phyloP scores from a whole-genome alignment of 2,888 invertebrate genomes.

The Sarcophaga variegata region DNA sequence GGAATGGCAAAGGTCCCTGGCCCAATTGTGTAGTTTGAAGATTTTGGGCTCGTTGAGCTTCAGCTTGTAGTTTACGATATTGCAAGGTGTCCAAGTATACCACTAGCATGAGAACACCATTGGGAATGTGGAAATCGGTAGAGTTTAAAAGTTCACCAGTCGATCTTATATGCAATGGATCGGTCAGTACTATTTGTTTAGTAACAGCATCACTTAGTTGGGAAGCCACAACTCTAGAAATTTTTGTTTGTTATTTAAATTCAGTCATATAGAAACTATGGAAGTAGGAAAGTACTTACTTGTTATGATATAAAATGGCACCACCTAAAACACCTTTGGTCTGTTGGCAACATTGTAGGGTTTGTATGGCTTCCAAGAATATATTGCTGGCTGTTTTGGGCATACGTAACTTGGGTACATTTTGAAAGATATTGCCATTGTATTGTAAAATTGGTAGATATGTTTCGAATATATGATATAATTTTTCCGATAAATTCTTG shows the following conservation, averaged over 20 bases:
- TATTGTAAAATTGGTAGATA: conserved; percentile 92
- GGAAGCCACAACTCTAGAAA: conserved; percentile 89
- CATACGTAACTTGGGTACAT: conserved; percentile 90
- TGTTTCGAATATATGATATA: conserved; percentile 94
- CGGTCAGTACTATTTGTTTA: conserved; percentile 90
- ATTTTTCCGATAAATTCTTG: conserved; percentile 86
- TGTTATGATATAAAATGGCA: conserved; percentile 92
- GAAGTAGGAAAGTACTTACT: conserved; percentile 83
- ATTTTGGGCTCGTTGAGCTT: conserved; percentile 81
- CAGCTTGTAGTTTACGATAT: conserved; percentile 83
- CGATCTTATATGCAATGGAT: conserved; percentile 91
- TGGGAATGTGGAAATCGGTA: conserved; percentile 88
- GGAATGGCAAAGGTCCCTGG: conserved; percentile 76
- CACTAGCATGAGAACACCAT: conserved; percentile 90
- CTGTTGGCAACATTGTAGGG: conserved; percentile 91
- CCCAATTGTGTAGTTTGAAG: conserved; percentile 78
- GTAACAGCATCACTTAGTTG: conserved; percentile 89
- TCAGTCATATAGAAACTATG: background rate
- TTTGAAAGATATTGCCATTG: conserved; percentile 91
- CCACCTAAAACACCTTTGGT: conserved; percentile 92
- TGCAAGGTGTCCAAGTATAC: conserved; percentile 88
- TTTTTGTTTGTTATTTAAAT: background rate
- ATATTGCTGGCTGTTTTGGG: conserved; percentile 94
- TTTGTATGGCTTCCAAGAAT: conserved; percentile 93
- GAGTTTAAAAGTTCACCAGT: conserved; percentile 86